phyloP scores from a whole-genome alignment of 1,140 invertebrate species.

The Mesaphorura yosii region DNA sequence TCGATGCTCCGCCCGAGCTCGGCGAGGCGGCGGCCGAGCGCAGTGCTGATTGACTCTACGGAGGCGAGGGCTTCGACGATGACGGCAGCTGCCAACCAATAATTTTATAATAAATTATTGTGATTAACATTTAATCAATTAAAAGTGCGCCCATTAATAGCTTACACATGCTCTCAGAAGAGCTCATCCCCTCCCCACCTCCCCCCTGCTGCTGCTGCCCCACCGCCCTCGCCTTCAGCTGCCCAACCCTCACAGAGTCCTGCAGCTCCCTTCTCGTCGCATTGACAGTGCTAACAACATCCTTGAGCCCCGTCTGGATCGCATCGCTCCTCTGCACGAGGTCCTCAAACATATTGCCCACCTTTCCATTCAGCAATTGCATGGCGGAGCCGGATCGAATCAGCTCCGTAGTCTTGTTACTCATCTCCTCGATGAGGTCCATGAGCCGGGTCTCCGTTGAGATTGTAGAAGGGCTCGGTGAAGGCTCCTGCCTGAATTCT shows the following conservation, averaged over 20 bases:
- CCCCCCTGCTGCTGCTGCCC: no score
- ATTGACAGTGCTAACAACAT: conserved; percentile 21
- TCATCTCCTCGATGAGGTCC: background rate
- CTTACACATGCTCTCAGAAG: conserved; percentile 22
- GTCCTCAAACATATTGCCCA: conserved; percentile 31
- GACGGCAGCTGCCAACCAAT: conserved; percentile 10
- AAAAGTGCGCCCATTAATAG: background rate
- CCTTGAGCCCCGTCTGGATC: conserved; percentile 19
- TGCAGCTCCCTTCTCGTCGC: conserved; percentile 19
- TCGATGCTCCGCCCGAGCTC: conserved; percentile 23
- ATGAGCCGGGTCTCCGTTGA: background rate
- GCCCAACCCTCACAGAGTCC: conserved; percentile 9
- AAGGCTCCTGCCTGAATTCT: background rate
- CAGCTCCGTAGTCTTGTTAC: background rate
- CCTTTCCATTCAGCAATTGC: background rate
- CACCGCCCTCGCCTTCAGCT: no score
- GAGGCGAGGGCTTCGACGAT: conserved; percentile 27
- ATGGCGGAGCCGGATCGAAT: background rate
- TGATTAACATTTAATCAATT: background rate
- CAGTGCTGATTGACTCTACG: conserved; percentile 24
- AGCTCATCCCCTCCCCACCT: background rate
- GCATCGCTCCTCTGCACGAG: conserved; percentile 9
- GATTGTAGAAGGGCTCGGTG: background rate
- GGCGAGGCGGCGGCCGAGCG: conserved; percentile 18
- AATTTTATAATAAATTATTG: background rate